Conservation (phyloP, 2,888 invertebrate species). For the Sympetrum striolatum region DNA sequence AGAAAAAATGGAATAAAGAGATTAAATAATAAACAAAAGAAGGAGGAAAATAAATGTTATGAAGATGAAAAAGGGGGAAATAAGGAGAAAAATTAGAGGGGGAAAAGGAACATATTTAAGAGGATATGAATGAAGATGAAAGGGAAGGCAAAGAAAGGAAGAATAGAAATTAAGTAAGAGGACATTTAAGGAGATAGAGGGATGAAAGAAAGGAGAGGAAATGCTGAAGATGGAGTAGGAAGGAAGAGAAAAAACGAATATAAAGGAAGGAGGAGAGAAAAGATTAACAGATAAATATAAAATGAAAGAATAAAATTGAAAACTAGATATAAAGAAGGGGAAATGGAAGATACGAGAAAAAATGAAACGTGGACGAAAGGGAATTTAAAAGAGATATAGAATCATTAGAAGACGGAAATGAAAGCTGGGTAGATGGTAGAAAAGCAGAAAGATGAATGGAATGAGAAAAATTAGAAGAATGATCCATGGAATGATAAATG, state of each 20-base stretch:
- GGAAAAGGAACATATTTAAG: neutral
- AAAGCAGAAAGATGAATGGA: neutral
- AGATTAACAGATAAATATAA: too few species aligned
- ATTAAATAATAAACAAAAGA: too few species aligned
- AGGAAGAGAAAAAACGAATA: neutral
- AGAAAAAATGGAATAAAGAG: too few species aligned
- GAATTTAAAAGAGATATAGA: too few species aligned
- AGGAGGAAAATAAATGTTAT: too few species aligned
- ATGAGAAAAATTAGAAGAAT: too few species aligned
- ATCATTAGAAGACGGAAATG: too few species aligned
- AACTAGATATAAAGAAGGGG: too few species aligned
- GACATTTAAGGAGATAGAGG: neutral
- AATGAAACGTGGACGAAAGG: too few species aligned
- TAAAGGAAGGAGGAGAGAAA: too few species aligned
- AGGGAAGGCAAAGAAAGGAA: neutral
- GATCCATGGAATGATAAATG: neutral
- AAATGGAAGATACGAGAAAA: too few species aligned
- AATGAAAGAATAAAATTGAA: too few species aligned
- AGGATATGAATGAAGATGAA: neutral
- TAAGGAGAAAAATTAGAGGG: neutral
- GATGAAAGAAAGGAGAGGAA: neutral
- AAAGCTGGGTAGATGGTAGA: neutral
- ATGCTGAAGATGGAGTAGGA: neutral
- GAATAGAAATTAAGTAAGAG: neutral
- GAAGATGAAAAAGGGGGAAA: neutral